A percentile compares a stretch with the other conserved stretches of the same genome.
Evolutionary conservation across 2,797 vertebrate species (phyloP).

Genomic region (Chaenodraco wilsoni): DNA sequence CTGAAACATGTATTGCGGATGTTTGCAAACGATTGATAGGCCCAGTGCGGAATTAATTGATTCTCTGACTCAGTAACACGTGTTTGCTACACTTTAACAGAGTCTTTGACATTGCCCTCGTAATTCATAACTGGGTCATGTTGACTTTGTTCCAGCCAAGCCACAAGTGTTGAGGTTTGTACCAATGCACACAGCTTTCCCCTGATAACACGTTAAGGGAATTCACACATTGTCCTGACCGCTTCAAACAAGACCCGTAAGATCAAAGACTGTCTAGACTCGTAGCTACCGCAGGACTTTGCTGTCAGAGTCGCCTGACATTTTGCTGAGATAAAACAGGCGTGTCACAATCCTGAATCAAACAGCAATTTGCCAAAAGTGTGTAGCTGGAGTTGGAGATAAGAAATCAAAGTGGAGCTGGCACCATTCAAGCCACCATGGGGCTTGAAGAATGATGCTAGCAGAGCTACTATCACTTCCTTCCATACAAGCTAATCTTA

Average conservation of each 20-base stretch:
- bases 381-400: slow-evolving; percentile 54
- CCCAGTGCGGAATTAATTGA: slow-evolving; percentile 29
- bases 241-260: slow-evolving; percentile 41
- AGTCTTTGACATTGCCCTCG: slow-evolving; percentile 39
- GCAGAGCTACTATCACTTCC: slow-evolving; percentile 48
- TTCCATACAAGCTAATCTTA: slow-evolving; percentile 68
- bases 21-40: slow-evolving; percentile 55
- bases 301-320: slow-evolving; percentile 37
- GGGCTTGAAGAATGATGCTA: slow-evolving; percentile 46
- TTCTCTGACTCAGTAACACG: slow-evolving; percentile 17
- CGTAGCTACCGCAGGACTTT: background rate
- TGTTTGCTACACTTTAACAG: slow-evolving; percentile 34
- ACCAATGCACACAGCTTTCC: slow-evolving; percentile 14
- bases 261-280: slow-evolving; percentile 66
- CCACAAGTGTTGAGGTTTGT: slow-evolving; percentile 42
- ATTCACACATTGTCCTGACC: slow-evolving; percentile 41
- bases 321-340: slow-evolving; percentile 56
- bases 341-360: slow-evolving; percentile 33
- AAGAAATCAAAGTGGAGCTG: slow-evolving; percentile 61
- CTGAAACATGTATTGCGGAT: background rate
- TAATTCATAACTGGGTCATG: slow-evolving; percentile 50
- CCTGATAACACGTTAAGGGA: slow-evolving; percentile 45
- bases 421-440: slow-evolving; percentile 42
- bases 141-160: slow-evolving; percentile 51
- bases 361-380: slow-evolving; percentile 47